Evolutionary conservation across 2,888 invertebrate genomes (phyloP).

Genomic region (Acrobasis repandana): DNA sequence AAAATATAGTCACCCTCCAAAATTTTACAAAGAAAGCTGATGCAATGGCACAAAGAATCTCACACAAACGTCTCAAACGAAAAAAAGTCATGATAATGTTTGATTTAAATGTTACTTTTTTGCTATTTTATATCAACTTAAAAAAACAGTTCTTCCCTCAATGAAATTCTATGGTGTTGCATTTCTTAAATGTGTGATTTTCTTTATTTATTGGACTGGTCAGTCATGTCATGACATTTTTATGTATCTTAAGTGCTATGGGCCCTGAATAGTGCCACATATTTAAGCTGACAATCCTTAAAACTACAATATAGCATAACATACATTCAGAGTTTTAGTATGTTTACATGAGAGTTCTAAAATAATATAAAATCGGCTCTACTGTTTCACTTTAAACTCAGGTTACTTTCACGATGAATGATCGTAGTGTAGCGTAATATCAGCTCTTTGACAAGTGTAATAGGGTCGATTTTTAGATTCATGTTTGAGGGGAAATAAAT

Average conservation of each 20-base stretch:
- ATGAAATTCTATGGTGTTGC: neutral
- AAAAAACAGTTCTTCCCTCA: neutral
- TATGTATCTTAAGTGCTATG: neutral
- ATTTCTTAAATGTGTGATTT: slow-evolving; percentile 6
- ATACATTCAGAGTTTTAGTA: too few species aligned
- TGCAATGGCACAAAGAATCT: slow-evolving; percentile 13
- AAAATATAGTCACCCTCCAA: too few species aligned
- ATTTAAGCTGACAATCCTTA: neutral
- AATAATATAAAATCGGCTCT: too few species aligned
- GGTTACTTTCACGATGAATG: too few species aligned
- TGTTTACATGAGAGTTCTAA: too few species aligned
- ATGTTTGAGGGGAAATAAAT: too few species aligned
- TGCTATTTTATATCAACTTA: neutral
- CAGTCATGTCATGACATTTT: neutral
- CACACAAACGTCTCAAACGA: slow-evolving; percentile 5
- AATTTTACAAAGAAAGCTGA: neutral
- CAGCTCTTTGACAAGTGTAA: too few species aligned
- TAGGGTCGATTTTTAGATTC: too few species aligned
- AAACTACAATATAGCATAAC: neutral
- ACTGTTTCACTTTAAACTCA: too few species aligned
- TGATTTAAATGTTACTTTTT: neutral
- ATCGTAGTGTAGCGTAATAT: too few species aligned
- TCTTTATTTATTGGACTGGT: neutral
- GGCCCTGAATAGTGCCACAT: neutral
- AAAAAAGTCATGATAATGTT: neutral